Evolutionary conservation across 2,797 vertebrate species (phyloP).

Genomic region (Cercopithecus hamlyni): DNA sequence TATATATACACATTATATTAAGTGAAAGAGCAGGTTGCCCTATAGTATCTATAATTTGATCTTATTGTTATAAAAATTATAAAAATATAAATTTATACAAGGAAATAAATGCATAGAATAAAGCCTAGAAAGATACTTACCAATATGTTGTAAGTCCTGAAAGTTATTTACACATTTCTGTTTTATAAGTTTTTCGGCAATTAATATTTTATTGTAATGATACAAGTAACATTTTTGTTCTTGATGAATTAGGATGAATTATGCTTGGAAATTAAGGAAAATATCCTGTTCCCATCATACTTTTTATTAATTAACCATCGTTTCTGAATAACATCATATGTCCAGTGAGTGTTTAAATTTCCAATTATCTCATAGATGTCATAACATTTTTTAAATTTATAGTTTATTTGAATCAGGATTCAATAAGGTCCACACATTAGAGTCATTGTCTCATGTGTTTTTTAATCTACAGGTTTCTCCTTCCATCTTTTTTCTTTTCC

Average conservation of each 20-base stretch:
- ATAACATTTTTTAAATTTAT: not conserved
- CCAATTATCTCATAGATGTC: slow-evolving; percentile 39
- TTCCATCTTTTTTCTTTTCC: not conserved
- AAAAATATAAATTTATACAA: not conserved
- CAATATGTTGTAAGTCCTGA: not conserved
- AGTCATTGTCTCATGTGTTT: not conserved
- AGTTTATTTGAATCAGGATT: slow-evolving; percentile 35
- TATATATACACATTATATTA: not conserved
- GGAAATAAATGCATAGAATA: not conserved
- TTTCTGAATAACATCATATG: slow-evolving; percentile 29
- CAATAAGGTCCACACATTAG: not conserved
- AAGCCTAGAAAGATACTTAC: not conserved
- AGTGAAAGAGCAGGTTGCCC: not conserved
- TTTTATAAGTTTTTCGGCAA: slow-evolving; percentile 38
- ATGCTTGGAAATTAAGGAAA: slow-evolving; percentile 50
- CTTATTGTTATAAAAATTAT: not conserved
- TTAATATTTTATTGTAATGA: slow-evolving; percentile 48
- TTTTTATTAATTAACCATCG: slow-evolving; percentile 65
- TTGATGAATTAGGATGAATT: slow-evolving; percentile 53
- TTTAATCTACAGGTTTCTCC: not conserved
- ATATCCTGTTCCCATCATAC: slow-evolving; percentile 36
- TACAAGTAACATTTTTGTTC: slow-evolving; percentile 38
- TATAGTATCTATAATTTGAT: not conserved
- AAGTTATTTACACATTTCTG: slow-evolving; percentile 12
- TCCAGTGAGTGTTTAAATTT: slow-evolving; percentile 43